These are phyloP conservation scores for Heliconius ismenius DNA, from an alignment of 2,888 invertebrate species.

Conservation along the genomic window DNA sequence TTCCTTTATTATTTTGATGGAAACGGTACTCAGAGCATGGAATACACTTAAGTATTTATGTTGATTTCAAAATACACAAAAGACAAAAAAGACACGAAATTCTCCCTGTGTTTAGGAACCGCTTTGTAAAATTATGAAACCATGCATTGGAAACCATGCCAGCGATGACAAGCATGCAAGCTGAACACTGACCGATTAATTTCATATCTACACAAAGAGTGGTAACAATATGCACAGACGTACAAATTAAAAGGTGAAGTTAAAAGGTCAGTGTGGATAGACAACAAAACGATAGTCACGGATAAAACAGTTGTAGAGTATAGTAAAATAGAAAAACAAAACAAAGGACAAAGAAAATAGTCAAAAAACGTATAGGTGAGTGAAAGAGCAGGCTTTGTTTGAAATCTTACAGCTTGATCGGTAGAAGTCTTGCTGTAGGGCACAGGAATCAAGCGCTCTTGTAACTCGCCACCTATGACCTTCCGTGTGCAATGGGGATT, in stretches of 20 bases:
- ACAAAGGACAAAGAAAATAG: slow-evolving; percentile 64
- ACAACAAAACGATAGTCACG: slow-evolving; percentile 52
- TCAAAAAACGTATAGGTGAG: slow-evolving; percentile 67
- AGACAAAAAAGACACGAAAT: slow-evolving; percentile 33
- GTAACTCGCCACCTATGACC: slow-evolving; percentile 99
- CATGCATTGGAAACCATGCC: slow-evolving; percentile 67
- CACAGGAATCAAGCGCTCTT: slow-evolving; percentile 99
- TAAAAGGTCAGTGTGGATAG: slow-evolving; percentile 63
- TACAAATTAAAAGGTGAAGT: slow-evolving; percentile 49
- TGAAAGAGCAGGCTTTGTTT: slow-evolving; percentile 66
- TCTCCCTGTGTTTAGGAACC: slow-evolving; percentile 29
- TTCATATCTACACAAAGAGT: slow-evolving; percentile 44
- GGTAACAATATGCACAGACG: slow-evolving; percentile 23
- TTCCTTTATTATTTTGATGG: neutral
- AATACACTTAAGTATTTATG: slow-evolving; percentile 25
- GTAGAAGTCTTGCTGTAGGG: slow-evolving; percentile 99
- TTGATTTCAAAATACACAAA: slow-evolving; percentile 32
- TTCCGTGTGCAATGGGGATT: slow-evolving; percentile 94
- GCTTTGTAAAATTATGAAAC: slow-evolving; percentile 44
- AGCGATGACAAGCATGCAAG: slow-evolving; percentile 61
- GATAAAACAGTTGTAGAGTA: slow-evolving; percentile 67
- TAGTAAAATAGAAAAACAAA: slow-evolving; percentile 67
- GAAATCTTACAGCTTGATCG: slow-evolving; percentile 99
- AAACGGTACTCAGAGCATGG: neutral
- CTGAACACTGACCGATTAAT: slow-evolving; percentile 59